phyloP scores from a whole-genome alignment of 2,888 invertebrate species.

The Tortrix viridana region DNA sequence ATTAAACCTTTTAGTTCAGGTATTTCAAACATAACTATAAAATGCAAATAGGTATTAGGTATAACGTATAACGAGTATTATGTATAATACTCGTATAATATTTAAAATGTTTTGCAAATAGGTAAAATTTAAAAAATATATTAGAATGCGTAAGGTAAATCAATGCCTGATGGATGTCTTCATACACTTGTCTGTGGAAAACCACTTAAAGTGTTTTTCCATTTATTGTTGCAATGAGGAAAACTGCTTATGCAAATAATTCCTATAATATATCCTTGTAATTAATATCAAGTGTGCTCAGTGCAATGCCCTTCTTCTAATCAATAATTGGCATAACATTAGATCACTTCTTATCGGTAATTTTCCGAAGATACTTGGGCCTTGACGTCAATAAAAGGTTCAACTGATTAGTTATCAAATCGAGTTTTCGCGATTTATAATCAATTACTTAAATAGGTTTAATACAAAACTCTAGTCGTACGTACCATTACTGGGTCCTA shows the following conservation, averaged over 20 bases:
- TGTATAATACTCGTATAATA: too few species aligned
- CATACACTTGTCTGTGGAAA: background rate
- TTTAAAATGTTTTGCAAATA: too few species aligned
- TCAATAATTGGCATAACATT: conserved; percentile 31
- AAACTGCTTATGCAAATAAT: conserved; percentile 18
- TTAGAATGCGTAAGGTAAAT: background rate
- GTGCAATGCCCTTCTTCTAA: conserved; percentile 27
- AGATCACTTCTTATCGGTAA: conserved; percentile 31
- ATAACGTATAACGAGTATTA: too few species aligned
- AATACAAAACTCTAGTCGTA: too few species aligned
- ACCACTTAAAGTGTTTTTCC: background rate
- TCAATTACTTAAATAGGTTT: too few species aligned
- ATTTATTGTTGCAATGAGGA: conserved; percentile 11
- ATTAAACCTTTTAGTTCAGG: too few species aligned
- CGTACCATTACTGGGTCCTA: too few species aligned
- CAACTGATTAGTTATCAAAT: background rate
- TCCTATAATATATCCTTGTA: conserved; percentile 23
- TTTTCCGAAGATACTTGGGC: conserved; percentile 24
- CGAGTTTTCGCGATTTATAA: too few species aligned
- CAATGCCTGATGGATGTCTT: too few species aligned
- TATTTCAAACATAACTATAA: too few species aligned
- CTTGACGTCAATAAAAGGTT: conserved; percentile 19
- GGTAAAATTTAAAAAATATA: too few species aligned
- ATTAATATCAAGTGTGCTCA: conserved; percentile 31
- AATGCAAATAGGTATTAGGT: too few species aligned